Evolutionary conservation across 2,797 vertebrate genomes (phyloP), one percentile per base, ranked within the genome.

Genomic region (Sebastes vulpes): DNA sequence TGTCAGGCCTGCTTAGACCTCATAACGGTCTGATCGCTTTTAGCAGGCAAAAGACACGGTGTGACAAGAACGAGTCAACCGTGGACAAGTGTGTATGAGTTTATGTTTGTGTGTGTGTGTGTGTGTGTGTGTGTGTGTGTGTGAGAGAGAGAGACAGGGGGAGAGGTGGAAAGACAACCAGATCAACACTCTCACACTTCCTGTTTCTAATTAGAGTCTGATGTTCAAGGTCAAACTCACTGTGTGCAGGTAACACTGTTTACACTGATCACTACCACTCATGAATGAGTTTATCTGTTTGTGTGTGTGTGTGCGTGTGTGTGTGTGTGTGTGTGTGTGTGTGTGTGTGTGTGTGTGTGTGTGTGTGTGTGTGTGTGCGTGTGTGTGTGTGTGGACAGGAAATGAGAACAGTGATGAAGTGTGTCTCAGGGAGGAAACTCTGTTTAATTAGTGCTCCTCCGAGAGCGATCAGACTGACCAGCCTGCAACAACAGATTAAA

Each of bases 361-460:
- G 75, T 28, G 60, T 16, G 35, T 60, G 26, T 61, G 56, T 61
- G 54, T 18, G 52, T 29, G 53, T 20, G 72, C 25, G 65, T 61
- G 59, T 21, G 53, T 25, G 53, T 16, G 35, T 14, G 38, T n/a
- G 35, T 14, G 38, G 9, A 35, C 32, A 66, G 77, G 74, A 76
- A 71, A 87, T 70, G 66, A 84, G 29, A 32, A 16, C 48, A n/a
- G 66, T 89, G 82, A 80, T 81, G 60, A 74, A 82, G 78, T 46
- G 65, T 46, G 67, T 25, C 56, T 83, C 16, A 1, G 76, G 83
- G 59, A 59, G 74, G 83, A 89, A 81, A 72, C 72, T 66, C 28
- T 81, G 76, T 85, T 80, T 86, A 91, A 89, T 89, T 79, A 87
- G 74, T 20, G 70, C 53, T 81, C 67, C 46, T 28, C 38, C 7